These are phyloP conservation scores for Coptodon bakossiorum DNA, from an alignment of 2,113 vertebrate species.

Conservation along the genomic window DNA sequence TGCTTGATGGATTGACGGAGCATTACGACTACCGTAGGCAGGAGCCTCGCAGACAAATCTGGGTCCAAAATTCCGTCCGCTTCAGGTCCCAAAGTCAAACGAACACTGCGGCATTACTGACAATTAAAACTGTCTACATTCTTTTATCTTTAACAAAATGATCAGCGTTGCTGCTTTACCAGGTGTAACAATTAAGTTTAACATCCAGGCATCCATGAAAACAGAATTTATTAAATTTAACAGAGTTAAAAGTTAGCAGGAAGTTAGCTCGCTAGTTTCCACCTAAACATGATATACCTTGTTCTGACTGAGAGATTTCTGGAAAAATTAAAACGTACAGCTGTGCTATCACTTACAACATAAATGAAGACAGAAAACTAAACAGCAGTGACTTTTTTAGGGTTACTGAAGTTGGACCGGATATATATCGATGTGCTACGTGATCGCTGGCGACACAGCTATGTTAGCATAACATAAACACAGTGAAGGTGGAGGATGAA, in stretches of 20 bases:
- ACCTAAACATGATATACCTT: accelerated
- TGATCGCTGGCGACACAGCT: background rate
- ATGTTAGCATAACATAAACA: background rate
- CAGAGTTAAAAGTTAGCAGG: background rate
- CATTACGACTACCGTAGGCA: accelerated
- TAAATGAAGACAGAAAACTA: background rate
- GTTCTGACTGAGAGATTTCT: background rate
- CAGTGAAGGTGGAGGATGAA: background rate
- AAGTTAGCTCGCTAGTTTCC: background rate
- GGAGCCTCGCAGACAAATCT: background rate
- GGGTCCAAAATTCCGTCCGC: accelerated
- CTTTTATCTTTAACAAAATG: background rate
- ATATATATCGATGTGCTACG: background rate
- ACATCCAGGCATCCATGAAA: background rate
- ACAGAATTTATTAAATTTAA: background rate
- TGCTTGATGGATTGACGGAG: accelerated
- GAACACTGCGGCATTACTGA: accelerated
- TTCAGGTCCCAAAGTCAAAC: background rate
- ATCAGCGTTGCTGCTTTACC: background rate
- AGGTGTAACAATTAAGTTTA: background rate
- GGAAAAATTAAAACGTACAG: accelerated
- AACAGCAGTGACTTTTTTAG: background rate
- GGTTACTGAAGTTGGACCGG: background rate
- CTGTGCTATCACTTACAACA: background rate
- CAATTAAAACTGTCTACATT: background rate